Base-by-base conservation (phyloP, 2,113 vertebrate species). In the Petaurus breviceps region DNA sequence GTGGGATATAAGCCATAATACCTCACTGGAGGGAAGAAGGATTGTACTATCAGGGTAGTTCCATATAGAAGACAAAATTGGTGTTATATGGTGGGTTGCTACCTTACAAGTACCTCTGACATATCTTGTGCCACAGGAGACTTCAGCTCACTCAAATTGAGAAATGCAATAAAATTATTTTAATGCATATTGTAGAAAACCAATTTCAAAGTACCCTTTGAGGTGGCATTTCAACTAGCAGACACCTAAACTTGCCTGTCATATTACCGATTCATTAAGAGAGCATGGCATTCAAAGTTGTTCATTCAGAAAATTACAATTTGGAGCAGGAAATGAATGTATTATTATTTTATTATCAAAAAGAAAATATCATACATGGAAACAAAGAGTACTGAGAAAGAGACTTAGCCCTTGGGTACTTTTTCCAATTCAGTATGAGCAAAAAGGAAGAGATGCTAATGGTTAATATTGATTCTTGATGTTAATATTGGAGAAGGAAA, bases 291-390 rank as follows among this genome's bases (percentile, higher is more conserved):
- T 97, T 97, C 97, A 95, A 95, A 97, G 94, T 94, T 97, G 90
- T 95, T 98, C 95, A 97, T 96, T 98, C 95, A 98, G 96, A 98
- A 98, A 97, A 97, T 97, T 97, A 94, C 19, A 54, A 95, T 93
- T 68, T 84, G 51, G 96, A 54, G 31, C 54, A 93, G 93, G 95
- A 97, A 97, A 97, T 97, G 92, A 98, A 93, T 95, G 95, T 97
- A 96, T 96, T 94, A 97, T 92, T 97, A 90, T 37, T 94, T 95
- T 95, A 96, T 93, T 49, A 50, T 92, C 84, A 90, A 95, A 90
- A 96, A 93, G 57, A 96, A 97, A 95, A 94, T 92, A 89, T 95
- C 94, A 49, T 91, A 93, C 6, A 16, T 95, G 46, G 50, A 96
- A 95, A 96, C 49, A 46, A 94, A 95, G 92, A 90, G 90, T 97